Evolutionary conservation across 2,888 invertebrate species (phyloP), one percentile per base, ranked within the genome.

Genomic region (Melinopterus prodromus): DNA sequence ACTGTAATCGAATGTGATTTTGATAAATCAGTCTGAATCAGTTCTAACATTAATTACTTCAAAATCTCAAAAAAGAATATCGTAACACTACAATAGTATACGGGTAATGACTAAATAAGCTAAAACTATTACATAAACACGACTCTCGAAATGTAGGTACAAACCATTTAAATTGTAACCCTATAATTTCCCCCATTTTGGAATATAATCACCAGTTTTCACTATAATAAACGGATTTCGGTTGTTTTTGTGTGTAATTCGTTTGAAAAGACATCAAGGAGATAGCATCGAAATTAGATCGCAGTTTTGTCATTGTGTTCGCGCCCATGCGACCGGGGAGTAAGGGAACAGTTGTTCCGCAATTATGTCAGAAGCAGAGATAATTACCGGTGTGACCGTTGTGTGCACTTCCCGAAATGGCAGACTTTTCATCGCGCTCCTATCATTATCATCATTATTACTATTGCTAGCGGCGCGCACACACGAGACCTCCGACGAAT

Each of bases 401-500:
- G 71, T 37, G 74, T 74, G 36, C 74, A 74, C 74, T 74, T 74
- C 74, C 74, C 36, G 37, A 74, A 74, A 74, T 37, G 74, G 74
- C 37, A 36, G 74, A 74, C 37, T 53, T 53, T 53, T 53, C 53
- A 53, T 53, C 53, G 53, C 12, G 53, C 53, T 74, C 35, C 74
- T 74, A 37, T 74, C 74, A 74, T 74, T 74, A 74, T 35, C 36
- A 74, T 74, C 36, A 74, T 36, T 74, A 53, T 53, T 53, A 53
- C 5, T 53, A 53, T 53, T 53, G 37, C 74, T 37, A 35, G 16
- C 35, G 6, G 36, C 74, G 35, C 26, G 74, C 53, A 35, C 53
- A 35, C 74, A 74, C 74, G 74, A 74, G 35, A 74, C 80, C 80
- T 79, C 79, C 79, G 80, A 81, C 80, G 81, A 83, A 83, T 83